Base-by-base conservation (phyloP, 2,797 vertebrate species). In the Oreochromis grahami region DNA sequence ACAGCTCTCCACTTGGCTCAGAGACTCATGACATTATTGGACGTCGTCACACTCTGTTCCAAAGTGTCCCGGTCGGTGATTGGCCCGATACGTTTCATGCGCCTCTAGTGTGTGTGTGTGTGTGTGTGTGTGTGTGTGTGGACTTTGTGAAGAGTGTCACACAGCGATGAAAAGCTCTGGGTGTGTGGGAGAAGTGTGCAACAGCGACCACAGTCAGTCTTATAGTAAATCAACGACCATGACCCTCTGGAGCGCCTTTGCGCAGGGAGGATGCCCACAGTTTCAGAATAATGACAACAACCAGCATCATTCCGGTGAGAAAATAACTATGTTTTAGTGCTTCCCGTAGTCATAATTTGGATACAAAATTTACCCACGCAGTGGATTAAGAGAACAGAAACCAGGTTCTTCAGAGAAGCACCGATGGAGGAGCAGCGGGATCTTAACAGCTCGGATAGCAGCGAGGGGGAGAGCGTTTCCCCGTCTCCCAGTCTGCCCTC, bases 371-470 rank as follows among this genome's bases (percentile, higher is more conserved):
- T 51, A 19, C 52, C 17, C 60, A 12, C 76, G 10, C 5, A 63
- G 76, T 82, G 89, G 87, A 89, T 36, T 81, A 78, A 83, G 84
- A 84, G 83, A 77, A 58, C 26, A 43, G 24, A 21, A 83, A 19
- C 24, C 50, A 55, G 79, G 81, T 77, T 81, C 17, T 80, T 76
- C 70, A 72, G 78, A 85, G 76, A 41, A 52, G 94, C 88, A 84
- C 89, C 93, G 93, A 98, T 98, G 97, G 97, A 98, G 91, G 97
- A 97, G 94, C 97, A 96, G 94, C 95, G 96, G 96, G 97, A 97
- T 88, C 87, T 93, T 93, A 95, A 92, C 93, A 91, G 96, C 92
- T 91, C 96, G 88, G 92, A 96, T 87, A 94, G 95, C 92, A 97
- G 97, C 90, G 97, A 97, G 87, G 96, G 93, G 51, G 97, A 97